Conservation (phyloP, 2,797 vertebrate genomes). For the Typhlichthys subterraneus region DNA sequence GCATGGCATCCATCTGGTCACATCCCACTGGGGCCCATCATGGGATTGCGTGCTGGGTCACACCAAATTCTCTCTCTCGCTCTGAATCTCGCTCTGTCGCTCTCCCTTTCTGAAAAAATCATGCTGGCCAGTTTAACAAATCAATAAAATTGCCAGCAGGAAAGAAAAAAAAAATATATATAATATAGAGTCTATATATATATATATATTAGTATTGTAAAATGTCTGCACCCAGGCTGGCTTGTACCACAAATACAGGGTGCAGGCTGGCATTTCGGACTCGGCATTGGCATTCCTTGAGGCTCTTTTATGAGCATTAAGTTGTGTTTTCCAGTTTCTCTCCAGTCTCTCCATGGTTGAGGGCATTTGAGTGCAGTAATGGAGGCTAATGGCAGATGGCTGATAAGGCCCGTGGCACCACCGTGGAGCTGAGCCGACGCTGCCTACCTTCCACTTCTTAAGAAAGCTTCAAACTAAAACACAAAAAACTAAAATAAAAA, state of each 20-base stretch:
- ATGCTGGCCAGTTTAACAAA: constrained; percentile 8
- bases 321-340: constrained; percentile 37
- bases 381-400: constrained; percentile 54
- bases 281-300: constrained; percentile 33
- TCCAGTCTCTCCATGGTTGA: constrained; percentile 38
- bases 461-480: constrained; percentile 20
- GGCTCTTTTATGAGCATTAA: constrained; percentile 9
- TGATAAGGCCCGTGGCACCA: constrained; percentile 61
- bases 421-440: constrained; percentile 23
- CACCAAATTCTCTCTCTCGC: constrained; percentile 26
- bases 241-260: background rate
- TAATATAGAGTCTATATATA: too few species aligned
- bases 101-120: too few species aligned
- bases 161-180: background rate
- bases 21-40: constrained; percentile 29
- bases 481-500: constrained; percentile 44
- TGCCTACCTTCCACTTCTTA: constrained; percentile 39
- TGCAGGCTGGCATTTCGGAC: constrained; percentile 1
- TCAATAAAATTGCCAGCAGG: constrained; percentile 6
- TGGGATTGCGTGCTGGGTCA: constrained; percentile 17
- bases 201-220: background rate
- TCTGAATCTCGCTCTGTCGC: background rate
- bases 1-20: constrained; percentile 39
- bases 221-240: background rate
- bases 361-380: constrained; percentile 50